Evolutionary conservation across 1,140 invertebrate species (phyloP).

Genomic region (Papilio polyxenes): DNA sequence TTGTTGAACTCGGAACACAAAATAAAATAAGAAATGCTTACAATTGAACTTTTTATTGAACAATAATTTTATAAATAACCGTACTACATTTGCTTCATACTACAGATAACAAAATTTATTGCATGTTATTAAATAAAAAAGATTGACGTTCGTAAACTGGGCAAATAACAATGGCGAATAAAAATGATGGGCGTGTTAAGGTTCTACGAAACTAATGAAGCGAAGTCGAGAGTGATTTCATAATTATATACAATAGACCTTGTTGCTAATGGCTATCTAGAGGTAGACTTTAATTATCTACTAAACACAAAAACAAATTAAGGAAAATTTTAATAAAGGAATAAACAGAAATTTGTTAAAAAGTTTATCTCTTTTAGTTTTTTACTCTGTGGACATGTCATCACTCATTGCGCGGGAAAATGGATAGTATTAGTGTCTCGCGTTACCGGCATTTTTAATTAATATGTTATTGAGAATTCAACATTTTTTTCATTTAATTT

Average conservation of each 20-base stretch:
- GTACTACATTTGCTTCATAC: neutral
- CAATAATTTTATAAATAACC: neutral
- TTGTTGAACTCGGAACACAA: neutral
- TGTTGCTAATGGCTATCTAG: neutral
- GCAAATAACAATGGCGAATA: conserved; percentile 26
- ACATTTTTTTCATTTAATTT: neutral
- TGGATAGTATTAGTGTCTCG: neutral
- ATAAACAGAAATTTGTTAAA: neutral
- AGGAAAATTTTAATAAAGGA: neutral
- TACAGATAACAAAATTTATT: conserved; percentile 17
- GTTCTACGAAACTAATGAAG: conserved; percentile 19
- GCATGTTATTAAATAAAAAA: conserved; percentile 21
- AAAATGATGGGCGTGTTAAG: conserved; percentile 17
- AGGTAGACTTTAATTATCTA: neutral
- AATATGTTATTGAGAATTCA: neutral
- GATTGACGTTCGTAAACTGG: conserved; percentile 9
- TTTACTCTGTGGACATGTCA: neutral
- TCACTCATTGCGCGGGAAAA: neutral
- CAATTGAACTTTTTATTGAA: neutral
- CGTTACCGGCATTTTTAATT: neutral
- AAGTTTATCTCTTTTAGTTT: neutral
- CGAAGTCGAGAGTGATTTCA: conserved; percentile 1
- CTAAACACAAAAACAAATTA: neutral
- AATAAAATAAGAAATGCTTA: neutral
- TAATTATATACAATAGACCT: conserved; percentile 13